phyloP scores from a whole-genome alignment of 1,140 invertebrate species.

The Zaprionus ghesquierei region DNA sequence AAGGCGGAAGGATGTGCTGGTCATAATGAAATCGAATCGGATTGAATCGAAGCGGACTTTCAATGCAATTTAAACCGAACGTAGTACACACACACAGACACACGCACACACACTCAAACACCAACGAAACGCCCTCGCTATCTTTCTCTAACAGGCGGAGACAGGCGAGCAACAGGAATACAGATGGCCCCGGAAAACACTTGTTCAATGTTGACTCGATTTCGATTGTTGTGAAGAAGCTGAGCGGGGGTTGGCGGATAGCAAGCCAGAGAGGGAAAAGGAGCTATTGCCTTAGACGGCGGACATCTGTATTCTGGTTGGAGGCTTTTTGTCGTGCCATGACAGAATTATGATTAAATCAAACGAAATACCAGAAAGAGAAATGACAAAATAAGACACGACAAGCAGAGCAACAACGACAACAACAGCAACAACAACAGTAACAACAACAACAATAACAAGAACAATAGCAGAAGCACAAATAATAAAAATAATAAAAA shows the following conservation, averaged over 20 bases:
- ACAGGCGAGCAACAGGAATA: constrained; percentile 8
- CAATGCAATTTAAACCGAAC: constrained; percentile 10
- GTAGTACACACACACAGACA: not conserved
- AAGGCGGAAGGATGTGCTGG: constrained; percentile 7
- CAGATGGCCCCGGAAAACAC: constrained; percentile 26
- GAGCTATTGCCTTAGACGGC: not conserved
- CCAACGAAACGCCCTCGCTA: not conserved
- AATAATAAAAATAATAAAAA: constrained; percentile 24
- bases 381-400: constrained; percentile 11
- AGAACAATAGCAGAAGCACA: not conserved
- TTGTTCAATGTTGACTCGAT: constrained; percentile 37
- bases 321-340: constrained; percentile 21
- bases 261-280: not conserved
- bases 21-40: constrained; percentile 17
- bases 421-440: too few relatives aligned
- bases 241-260: not conserved
- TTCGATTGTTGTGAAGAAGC: constrained; percentile 33
- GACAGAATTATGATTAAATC: constrained; percentile 54
- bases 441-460: not conserved
- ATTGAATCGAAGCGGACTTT: not conserved
- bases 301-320: constrained; percentile 4
- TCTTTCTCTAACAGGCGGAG: not conserved
- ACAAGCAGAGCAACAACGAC: constrained; percentile 9
- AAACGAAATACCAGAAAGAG: constrained; percentile 29
- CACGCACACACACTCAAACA: not conserved